These are phyloP conservation scores for Geophilus truncorum DNA, from an alignment of 2,888 invertebrate species.

Conservation along the genomic window DNA sequence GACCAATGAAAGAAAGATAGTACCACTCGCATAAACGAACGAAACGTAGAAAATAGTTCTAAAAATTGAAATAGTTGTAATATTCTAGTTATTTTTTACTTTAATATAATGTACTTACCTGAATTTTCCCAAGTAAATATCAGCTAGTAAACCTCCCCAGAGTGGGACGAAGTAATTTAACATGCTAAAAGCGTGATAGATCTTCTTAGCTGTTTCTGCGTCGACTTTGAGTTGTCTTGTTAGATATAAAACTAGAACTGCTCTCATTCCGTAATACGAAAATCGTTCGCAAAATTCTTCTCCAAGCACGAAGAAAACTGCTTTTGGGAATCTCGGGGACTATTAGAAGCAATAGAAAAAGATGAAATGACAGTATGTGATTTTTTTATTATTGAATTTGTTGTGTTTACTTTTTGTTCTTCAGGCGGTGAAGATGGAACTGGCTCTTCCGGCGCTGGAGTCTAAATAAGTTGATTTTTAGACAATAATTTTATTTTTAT, in stretches of 20 bases:
- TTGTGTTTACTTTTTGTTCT: too few relatives aligned
- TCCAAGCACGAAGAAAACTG: constrained; percentile 86
- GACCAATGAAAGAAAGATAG: constrained; percentile 63
- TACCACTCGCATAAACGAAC: constrained; percentile 78
- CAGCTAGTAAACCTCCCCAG: constrained; percentile 53
- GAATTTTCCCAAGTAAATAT: constrained; percentile 54
- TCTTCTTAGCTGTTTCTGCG: constrained; percentile 47
- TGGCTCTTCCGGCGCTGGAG: too few relatives aligned
- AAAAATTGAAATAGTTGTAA: constrained; percentile 42
- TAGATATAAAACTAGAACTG: constrained; percentile 54
- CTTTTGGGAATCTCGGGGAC: constrained; percentile 57
- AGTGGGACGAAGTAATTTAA: constrained; percentile 52
- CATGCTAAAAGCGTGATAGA: constrained; percentile 52
- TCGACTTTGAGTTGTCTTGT: constrained; percentile 48
- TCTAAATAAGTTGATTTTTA: too few relatives aligned
- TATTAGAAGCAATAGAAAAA: too few relatives aligned
- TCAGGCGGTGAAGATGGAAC: too few relatives aligned
- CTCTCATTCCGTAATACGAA: constrained; percentile 92
- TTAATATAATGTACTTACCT: too few relatives aligned
- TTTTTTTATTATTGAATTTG: too few relatives aligned
- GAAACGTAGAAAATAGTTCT: constrained; percentile 84
- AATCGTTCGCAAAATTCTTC: constrained; percentile 98
- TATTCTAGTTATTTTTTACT: neutral
- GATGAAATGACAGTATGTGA: too few relatives aligned
- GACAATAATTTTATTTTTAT: too few relatives aligned